phyloP scores from a whole-genome alignment of 1,140 invertebrate species.

The Idris sp. region DNA sequence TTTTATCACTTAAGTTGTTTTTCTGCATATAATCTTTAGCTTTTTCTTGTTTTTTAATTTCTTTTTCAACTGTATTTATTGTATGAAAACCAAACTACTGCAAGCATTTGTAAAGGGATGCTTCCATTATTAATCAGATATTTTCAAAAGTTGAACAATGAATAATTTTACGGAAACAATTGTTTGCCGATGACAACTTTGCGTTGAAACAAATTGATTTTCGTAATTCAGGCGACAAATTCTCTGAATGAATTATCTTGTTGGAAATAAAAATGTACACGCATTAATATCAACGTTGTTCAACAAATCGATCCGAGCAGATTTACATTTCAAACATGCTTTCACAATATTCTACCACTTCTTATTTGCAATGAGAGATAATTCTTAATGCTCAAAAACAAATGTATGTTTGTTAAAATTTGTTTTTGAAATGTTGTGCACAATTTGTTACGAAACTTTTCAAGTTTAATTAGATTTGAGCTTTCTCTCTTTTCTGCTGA shows the following conservation, averaged over 20 bases:
- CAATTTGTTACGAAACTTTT: too few relatives aligned
- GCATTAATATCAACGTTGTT: not conserved
- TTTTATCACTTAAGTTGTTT: too few relatives aligned
- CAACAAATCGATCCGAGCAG: constrained; percentile 7
- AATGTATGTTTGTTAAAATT: not conserved
- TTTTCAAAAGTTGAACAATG: constrained; percentile 3
- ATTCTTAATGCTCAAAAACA: constrained; percentile 14
- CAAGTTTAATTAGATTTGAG: too few relatives aligned
- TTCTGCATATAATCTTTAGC: too few relatives aligned
- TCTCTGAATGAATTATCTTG: constrained; percentile 24
- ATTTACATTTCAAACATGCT: constrained; percentile 9
- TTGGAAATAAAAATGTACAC: constrained; percentile 9
- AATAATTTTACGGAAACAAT: not conserved
- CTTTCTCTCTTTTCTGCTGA: too few relatives aligned
- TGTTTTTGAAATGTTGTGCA: too few relatives aligned
- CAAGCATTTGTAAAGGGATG: too few relatives aligned
- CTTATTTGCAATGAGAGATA: constrained; percentile 12
- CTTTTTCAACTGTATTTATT: too few relatives aligned
- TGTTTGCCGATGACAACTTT: constrained; percentile 6
- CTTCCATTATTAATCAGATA: constrained; percentile 7
- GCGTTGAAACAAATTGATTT: constrained; percentile 9
- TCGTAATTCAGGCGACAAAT: constrained; percentile 1
- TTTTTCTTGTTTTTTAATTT: too few relatives aligned
- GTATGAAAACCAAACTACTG: too few relatives aligned
- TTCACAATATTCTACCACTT: constrained; percentile 12